A percentile compares a stretch with the other conserved stretches of the same genome.
Conservation (phyloP, 2,113 vertebrate species). For the Thunnus thynnus region DNA sequence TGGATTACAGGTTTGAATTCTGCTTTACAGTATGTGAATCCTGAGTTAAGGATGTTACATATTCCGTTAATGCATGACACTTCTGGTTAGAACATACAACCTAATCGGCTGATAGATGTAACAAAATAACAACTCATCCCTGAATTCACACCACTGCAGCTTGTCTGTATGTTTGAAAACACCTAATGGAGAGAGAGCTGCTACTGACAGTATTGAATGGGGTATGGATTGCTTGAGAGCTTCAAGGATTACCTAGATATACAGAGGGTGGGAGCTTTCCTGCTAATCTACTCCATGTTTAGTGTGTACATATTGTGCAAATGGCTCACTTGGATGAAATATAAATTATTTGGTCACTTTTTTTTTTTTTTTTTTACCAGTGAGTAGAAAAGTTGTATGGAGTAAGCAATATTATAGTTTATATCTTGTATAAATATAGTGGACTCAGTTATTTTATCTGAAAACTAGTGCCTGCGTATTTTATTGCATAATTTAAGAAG, state of each 20-base stretch:
- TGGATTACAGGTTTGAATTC: too few species aligned
- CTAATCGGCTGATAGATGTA: conserved; percentile 29
- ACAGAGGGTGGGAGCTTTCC: conserved; percentile 35
- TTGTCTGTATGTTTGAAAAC: conserved; percentile 31
- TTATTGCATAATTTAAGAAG: conserved; percentile 28
- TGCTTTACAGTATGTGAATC: too few species aligned
- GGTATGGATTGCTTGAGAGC: conserved; percentile 18
- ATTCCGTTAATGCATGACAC: neutral
- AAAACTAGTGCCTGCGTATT: conserved; percentile 16
- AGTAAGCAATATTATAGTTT: neutral
- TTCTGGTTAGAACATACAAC: neutral
- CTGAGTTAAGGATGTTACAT: too few species aligned
- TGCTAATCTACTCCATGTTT: conserved; percentile 49
- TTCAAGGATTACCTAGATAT: conserved; percentile 44
- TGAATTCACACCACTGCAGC: conserved; percentile 20
- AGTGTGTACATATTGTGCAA: conserved; percentile 10
- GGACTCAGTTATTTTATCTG: conserved; percentile 19
- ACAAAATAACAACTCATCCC: conserved; percentile 18
- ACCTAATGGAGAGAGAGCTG: neutral
- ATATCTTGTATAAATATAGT: neutral
- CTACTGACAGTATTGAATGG: conserved; percentile 16
- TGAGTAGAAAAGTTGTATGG: neutral
- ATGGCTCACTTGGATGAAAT: neutral
- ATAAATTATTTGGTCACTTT: neutral
- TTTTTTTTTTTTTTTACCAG: neutral